A percentile compares a stretch with the other conserved stretches of the same genome.
Evolutionary conservation across 2,113 vertebrate species (phyloP).

Genomic region (Mus pahari): DNA sequence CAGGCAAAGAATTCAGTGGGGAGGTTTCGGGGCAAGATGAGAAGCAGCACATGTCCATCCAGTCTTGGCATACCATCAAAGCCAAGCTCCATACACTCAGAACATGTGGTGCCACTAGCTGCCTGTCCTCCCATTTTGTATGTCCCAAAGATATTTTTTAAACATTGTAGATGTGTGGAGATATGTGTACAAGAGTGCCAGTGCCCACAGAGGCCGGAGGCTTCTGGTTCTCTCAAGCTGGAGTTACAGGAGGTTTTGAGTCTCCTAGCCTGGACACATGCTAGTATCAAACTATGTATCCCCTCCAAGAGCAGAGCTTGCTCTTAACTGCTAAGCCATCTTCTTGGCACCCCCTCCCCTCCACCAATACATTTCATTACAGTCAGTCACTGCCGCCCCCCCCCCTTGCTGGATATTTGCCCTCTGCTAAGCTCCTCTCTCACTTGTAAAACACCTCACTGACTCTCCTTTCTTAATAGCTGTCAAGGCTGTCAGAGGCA

Average conservation of each 20-base stretch:
- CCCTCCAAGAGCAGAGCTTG: background rate
- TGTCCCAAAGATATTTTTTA: background rate
- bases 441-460: background rate
- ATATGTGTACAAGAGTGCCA: background rate
- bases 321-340: background rate
- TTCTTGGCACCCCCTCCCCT: background rate
- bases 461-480: background rate
- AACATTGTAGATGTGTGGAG: background rate
- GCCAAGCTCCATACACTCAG: too few relatives aligned
- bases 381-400: fast-evolving
- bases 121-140: background rate
- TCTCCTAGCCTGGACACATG: background rate
- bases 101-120: background rate
- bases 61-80: background rate
- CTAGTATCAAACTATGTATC: background rate
- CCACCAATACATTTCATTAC: background rate
- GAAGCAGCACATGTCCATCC: background rate
- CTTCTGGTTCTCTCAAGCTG: background rate
- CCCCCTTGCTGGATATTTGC: background rate
- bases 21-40: background rate
- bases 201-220: background rate
- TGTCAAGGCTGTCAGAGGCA: background rate
- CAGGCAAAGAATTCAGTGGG: background rate
- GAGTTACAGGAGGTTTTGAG: background rate
- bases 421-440: background rate